Evolutionary conservation across 2,113 vertebrate species (phyloP).

Genomic region (Salminus brasiliensis): DNA sequence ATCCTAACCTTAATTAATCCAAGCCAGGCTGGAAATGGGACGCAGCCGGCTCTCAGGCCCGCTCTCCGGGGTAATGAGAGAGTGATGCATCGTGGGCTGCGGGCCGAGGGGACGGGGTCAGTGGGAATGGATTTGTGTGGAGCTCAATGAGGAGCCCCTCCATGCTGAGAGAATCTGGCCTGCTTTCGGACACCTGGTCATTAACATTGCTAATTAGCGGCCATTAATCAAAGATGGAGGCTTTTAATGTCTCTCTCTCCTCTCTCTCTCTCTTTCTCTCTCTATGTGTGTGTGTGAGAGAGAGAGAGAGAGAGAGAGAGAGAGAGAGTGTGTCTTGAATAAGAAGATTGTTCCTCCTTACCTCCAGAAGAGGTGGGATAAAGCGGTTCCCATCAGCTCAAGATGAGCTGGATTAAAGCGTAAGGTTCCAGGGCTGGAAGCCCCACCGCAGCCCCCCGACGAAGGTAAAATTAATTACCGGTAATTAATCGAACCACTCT

Average conservation of each 20-base stretch:
- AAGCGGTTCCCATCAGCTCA: conserved; percentile 88
- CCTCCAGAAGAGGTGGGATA: conserved; percentile 87
- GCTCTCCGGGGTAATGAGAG: conserved; percentile 86
- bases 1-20: conserved; percentile 83
- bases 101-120: conserved; percentile 88
- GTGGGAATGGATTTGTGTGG: conserved; percentile 90
- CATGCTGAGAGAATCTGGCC: conserved; percentile 94
- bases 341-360: conserved; percentile 89
- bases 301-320: too few species aligned
- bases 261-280: not conserved
- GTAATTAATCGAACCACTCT: conserved; percentile 80
- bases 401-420: conserved; percentile 85
- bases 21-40: conserved; percentile 79
- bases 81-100: conserved; percentile 81
- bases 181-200: conserved; percentile 99
- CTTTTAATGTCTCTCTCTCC: conserved; percentile 68
- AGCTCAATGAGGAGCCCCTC: conserved; percentile 88
- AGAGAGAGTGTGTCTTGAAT: conserved; percentile 86
- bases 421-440: conserved; percentile 83
- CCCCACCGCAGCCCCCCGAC: conserved; percentile 70
- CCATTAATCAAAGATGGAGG: conserved; percentile 96
- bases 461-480: conserved; percentile 81
- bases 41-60: conserved; percentile 79
- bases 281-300: conserved; percentile 67
- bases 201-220: conserved; percentile 99